Conservation (phyloP, 2,113 vertebrate species). For the Cyphomyrus plagiostoma region DNA sequence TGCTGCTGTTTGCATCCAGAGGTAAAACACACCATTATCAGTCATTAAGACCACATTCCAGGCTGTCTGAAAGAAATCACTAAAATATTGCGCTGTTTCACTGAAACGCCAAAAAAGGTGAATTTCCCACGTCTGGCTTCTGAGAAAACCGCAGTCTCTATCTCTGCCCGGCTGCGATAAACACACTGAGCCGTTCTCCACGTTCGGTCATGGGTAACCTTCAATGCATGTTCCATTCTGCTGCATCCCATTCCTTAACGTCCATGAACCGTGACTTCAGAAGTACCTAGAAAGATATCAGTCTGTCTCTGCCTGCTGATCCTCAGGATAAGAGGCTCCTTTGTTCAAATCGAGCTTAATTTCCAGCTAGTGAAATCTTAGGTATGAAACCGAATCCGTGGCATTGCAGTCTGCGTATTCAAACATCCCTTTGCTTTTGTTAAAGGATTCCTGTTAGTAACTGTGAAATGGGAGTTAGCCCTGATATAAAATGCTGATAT, state of each 20-base stretch:
- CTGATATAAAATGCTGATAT: neutral
- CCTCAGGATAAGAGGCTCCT: neutral
- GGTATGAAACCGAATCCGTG: neutral
- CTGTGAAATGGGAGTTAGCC: neutral
- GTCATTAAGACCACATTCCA: neutral
- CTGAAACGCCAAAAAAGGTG: neutral
- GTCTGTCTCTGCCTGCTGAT: neutral
- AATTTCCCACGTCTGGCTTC: neutral
- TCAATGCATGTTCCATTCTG: neutral
- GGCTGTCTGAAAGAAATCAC: neutral
- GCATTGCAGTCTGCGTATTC: neutral
- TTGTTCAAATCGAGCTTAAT: neutral
- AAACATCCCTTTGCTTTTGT: neutral
- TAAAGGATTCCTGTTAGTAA: neutral
- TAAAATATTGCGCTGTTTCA: neutral
- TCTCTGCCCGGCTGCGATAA: neutral
- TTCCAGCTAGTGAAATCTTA: neutral
- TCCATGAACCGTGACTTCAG: neutral
- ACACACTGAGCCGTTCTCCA: neutral
- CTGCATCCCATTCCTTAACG: neutral
- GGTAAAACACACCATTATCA: neutral
- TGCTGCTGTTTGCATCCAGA: neutral
- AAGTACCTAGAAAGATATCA: neutral
- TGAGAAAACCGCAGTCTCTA: neutral
- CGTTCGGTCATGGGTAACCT: neutral